These are phyloP conservation scores for Cryptoblepharus egeriae DNA, from an alignment of 2,797 vertebrate genomes.

Conservation along the genomic window DNA sequence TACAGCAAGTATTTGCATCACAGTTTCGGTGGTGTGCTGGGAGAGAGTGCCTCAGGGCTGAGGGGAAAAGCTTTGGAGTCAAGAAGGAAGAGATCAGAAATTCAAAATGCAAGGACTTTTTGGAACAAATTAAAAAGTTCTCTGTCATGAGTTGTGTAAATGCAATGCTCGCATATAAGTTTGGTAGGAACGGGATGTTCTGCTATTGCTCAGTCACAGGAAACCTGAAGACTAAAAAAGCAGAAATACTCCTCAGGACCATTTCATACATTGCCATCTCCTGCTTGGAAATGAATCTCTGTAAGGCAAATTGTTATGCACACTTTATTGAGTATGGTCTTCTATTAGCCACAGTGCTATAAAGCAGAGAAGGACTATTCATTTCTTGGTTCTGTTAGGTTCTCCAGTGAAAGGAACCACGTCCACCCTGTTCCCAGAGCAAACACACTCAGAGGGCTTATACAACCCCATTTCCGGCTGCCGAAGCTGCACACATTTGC, in stretches of 20 bases:
- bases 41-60: background rate
- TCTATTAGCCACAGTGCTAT: background rate
- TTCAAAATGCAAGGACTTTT: background rate
- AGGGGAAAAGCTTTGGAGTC: background rate
- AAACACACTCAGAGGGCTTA: background rate
- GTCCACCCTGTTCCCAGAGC: background rate
- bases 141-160: background rate
- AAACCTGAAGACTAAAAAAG: background rate
- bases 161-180: background rate
- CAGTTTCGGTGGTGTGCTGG: background rate
- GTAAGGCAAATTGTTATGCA: background rate
- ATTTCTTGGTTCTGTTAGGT: background rate
- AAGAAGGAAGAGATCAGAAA: background rate
- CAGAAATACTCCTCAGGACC: background rate
- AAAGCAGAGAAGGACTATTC: background rate
- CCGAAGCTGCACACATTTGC: background rate
- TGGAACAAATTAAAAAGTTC: background rate
- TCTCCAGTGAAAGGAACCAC: background rate
- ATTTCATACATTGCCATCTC: background rate
- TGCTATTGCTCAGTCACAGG: background rate
- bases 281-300: background rate
- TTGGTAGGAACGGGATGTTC: background rate
- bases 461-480: background rate
- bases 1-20: background rate
- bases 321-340: background rate